Evolutionary conservation across 2,113 vertebrate species (phyloP).

Genomic region (Budorcas taxicolor): DNA sequence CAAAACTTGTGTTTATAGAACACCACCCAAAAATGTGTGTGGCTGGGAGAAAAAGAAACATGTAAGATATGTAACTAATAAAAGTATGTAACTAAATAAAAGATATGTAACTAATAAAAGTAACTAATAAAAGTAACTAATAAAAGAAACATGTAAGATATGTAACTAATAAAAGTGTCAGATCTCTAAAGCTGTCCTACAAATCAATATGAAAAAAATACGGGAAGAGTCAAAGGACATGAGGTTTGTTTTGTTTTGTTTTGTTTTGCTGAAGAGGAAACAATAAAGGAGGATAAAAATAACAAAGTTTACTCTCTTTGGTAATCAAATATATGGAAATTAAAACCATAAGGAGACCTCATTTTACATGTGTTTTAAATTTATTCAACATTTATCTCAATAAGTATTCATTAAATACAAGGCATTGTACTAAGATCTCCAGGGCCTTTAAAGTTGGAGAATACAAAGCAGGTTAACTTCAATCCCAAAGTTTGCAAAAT

Average conservation of each 20-base stretch:
- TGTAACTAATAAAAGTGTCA: neutral
- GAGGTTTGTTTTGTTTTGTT: neutral
- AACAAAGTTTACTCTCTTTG: neutral
- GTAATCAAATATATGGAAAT: slow-evolving; percentile 12
- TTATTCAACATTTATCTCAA: slow-evolving; percentile 1
- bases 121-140: too few relatives aligned
- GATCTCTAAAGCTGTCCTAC: neutral
- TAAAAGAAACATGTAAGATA: neutral
- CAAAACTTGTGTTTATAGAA: neutral
- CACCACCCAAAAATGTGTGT: neutral
- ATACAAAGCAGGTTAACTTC: neutral
- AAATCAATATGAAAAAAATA: neutral
- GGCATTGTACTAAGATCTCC: neutral
- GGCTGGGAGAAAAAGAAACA: neutral
- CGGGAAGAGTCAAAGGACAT: neutral
- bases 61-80: neutral
- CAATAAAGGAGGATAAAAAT: neutral
- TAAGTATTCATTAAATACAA: slow-evolving; percentile 16
- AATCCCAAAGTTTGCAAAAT: neutral
- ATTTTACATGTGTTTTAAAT: slow-evolving; percentile 20
- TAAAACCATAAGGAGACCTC: neutral
- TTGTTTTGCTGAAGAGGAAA: neutral
- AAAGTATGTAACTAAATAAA: too few relatives aligned
- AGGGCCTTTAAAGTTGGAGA: neutral
- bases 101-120: neutral